These are phyloP conservation scores for Coccyzus lansbergi DNA, from an alignment of 2,797 vertebrate species.

Conservation along the genomic window DNA sequence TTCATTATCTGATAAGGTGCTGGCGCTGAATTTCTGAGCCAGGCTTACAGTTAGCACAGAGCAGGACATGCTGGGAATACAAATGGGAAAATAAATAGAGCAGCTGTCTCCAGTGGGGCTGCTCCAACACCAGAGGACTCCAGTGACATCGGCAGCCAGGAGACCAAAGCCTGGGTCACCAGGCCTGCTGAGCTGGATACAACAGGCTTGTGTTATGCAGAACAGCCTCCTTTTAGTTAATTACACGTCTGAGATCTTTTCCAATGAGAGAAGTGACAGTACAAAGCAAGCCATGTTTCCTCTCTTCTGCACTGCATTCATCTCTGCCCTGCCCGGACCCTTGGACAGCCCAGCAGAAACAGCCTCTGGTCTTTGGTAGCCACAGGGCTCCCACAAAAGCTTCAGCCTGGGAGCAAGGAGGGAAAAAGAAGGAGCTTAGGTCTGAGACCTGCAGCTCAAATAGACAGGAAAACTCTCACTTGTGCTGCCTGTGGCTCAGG, in stretches of 20 bases:
- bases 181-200: not conserved
- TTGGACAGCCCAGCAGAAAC: not conserved
- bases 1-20: slow-evolving; percentile 73
- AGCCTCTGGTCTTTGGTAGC: not conserved
- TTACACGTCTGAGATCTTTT: not conserved
- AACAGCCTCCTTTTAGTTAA: slow-evolving; percentile 40
- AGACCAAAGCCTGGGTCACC: slow-evolving; percentile 26
- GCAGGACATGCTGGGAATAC: slow-evolving; percentile 48
- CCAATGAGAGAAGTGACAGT: not conserved
- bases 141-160: slow-evolving; percentile 8
- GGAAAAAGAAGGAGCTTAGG: not conserved
- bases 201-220: slow-evolving; percentile 14
- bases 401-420: not conserved
- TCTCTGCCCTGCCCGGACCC: not conserved
- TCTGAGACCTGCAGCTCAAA: not conserved
- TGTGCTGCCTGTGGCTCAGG: not conserved
- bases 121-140: not conserved
- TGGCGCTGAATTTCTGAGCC: slow-evolving; percentile 52
- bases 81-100: slow-evolving; percentile 54
- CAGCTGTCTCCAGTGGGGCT: slow-evolving; percentile 26
- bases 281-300: not conserved
- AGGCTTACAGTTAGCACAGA: slow-evolving; percentile 45
- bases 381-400: not conserved
- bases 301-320: not conserved
- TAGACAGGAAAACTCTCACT: not conserved